phyloP scores from a whole-genome alignment of 2,888 invertebrate species.

The Stenotaenia linearis region DNA sequence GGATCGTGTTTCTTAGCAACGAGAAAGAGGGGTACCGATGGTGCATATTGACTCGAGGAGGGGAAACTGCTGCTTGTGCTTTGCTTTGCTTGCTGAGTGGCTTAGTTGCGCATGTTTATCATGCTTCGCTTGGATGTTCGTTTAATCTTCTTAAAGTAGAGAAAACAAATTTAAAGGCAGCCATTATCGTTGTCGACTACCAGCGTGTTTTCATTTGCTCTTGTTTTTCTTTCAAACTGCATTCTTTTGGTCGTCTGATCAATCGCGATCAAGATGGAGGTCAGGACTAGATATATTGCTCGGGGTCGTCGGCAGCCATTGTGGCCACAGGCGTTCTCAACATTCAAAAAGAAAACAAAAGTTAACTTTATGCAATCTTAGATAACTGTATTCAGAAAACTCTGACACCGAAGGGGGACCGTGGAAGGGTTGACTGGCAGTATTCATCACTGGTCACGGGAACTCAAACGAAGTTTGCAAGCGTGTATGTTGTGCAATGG shows the following conservation, averaged over 20 bases:
- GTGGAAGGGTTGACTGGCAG: neutral
- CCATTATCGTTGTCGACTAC: neutral
- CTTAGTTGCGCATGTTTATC: conserved; percentile 19
- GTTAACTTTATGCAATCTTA: no score
- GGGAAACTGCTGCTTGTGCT: conserved; percentile 14
- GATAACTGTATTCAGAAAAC: no score
- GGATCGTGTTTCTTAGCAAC: conserved; percentile 17
- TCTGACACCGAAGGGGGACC: no score
- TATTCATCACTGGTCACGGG: conserved; percentile 6
- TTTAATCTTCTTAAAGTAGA: conserved; percentile 14
- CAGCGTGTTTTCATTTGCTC: neutral
- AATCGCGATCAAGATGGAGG: neutral
- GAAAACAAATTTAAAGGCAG: conserved; percentile 1
- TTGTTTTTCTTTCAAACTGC: neutral
- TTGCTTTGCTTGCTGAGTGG: conserved; percentile 7
- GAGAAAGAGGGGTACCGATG: neutral
- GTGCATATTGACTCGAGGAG: conserved; percentile 8
- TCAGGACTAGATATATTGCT: no score
- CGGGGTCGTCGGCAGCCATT: no score
- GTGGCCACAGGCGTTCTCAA: no score
- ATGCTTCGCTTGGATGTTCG: conserved; percentile 19
- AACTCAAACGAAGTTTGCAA: neutral
- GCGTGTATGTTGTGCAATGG: neutral
- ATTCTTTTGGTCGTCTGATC: neutral
- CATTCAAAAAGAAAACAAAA: no score